A percentile compares a stretch with the other conserved stretches of the same genome.
phyloP scores from a whole-genome alignment of 2,113 vertebrate genomes.

The Phylloscopus trochiloides region DNA sequence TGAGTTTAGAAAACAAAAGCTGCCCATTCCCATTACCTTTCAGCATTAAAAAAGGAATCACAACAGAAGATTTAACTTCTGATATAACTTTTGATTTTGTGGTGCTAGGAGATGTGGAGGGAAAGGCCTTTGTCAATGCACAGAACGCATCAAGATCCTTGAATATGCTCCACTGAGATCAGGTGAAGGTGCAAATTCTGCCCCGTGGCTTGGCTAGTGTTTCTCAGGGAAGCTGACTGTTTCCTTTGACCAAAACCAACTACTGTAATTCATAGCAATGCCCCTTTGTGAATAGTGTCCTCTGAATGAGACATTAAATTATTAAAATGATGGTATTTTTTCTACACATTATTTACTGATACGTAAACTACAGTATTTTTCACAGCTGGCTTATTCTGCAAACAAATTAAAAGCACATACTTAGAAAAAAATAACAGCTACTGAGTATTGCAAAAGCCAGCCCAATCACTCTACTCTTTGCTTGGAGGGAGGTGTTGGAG shows the following conservation, averaged over 20 bases:
- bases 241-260: background rate
- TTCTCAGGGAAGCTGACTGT: background rate
- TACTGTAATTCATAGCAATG: background rate
- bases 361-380: background rate
- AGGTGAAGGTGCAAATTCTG: background rate
- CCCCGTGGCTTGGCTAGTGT: background rate
- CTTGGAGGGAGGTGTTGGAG: background rate
- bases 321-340: background rate
- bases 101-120: accelerated
- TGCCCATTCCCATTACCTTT: background rate
- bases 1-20: background rate
- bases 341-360: background rate
- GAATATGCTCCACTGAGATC: background rate
- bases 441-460: background rate
- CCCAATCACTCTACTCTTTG: background rate
- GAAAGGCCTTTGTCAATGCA: background rate
- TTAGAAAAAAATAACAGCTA: background rate
- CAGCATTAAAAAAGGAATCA: background rate
- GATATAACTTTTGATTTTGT: background rate
- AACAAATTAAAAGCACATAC: background rate
- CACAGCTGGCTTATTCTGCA: background rate
- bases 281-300: background rate
- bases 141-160: background rate
- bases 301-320: background rate
- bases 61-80: background rate